Base-by-base conservation (phyloP, 92 coral and sea anemone genomes). In the Palythoa heliodiscus region DNA sequence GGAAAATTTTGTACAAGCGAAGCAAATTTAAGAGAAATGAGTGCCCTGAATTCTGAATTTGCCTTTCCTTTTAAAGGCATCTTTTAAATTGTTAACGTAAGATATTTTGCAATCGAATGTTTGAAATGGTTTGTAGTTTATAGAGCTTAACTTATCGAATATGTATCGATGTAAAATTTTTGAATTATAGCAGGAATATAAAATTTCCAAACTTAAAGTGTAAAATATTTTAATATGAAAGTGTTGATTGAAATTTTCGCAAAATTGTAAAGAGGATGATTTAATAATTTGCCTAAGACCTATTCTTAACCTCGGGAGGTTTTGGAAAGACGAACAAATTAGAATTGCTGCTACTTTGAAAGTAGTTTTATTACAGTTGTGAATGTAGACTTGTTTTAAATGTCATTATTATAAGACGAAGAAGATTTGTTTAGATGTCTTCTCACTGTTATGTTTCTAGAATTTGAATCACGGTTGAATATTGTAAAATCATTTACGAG, bases 121-220 rank as follows among this genome's bases (percentile, higher is more conserved):
- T 90, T 92, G 89, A 89, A 89, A 87, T 78, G 89, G 88, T 84
- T 89, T 87, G 87, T 89, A 89, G 95, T 88, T 88, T 92, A 93
- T 91, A 91, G 93, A 94, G 93, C 91, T 84, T 94, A 94, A 94
- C 95, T 94, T 94, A 94, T 94, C 95, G 91, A 93, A 92, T 92
- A 90, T 92, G 91, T 92, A 92, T 89, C 98, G 88, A 90, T 94
- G 98, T 94, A 94, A 94, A 80, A 94, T 86, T 91, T 92, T 94
- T 75, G 95, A 94, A 94, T 94, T 94, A 93, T 94, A 94, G 95
- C 95, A 87, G 87, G 87, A 91, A 90, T 92, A 94, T 92, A 92
- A 93, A 94, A 94, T 94, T 92, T 94, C 91, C 98, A 92, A 87
- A 90, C 98, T 87, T 89, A 88, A 94, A 92, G 98, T 94, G 98